These are phyloP conservation scores for Colaptes auratus DNA, from an alignment of 2,113 vertebrate species.

Conservation along the genomic window DNA sequence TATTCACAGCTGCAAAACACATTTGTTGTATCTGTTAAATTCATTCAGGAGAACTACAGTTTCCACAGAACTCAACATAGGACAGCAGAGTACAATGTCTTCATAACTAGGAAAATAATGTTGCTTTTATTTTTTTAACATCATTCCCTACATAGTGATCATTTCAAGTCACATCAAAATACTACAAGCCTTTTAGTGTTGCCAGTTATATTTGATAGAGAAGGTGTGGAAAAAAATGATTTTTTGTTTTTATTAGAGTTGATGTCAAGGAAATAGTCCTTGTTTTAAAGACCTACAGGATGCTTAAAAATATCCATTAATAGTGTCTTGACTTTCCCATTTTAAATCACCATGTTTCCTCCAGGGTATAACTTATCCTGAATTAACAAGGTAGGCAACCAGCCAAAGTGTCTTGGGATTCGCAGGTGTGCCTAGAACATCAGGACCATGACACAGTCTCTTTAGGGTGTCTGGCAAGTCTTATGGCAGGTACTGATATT, in stretches of 20 bases:
- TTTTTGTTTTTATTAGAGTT: not conserved
- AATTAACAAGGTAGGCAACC: conserved; percentile 33
- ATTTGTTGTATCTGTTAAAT: not conserved
- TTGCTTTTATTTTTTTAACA: conserved; percentile 5
- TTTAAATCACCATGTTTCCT: not conserved
- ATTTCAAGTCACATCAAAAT: not conserved
- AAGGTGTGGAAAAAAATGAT: not conserved
- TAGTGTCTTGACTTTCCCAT: not conserved
- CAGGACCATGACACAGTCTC: not conserved
- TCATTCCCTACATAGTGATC: not conserved
- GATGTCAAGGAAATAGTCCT: not conserved
- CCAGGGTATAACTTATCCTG: not conserved
- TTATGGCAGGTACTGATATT: conserved; percentile 42
- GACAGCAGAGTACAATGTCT: not conserved
- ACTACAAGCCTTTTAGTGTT: not conserved
- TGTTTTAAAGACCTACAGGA: not conserved
- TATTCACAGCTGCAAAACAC: not conserved
- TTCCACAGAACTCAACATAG: not conserved
- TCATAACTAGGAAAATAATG: not conserved
- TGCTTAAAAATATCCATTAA: not conserved
- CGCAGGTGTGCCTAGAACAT: not conserved
- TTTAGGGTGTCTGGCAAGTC: not conserved
- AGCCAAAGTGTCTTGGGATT: not conserved
- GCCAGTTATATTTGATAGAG: not conserved
- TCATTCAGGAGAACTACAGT: not conserved